Evolutionary conservation across 2,888 invertebrate species (phyloP).

Genomic region (Tuberolachnus salignus): DNA sequence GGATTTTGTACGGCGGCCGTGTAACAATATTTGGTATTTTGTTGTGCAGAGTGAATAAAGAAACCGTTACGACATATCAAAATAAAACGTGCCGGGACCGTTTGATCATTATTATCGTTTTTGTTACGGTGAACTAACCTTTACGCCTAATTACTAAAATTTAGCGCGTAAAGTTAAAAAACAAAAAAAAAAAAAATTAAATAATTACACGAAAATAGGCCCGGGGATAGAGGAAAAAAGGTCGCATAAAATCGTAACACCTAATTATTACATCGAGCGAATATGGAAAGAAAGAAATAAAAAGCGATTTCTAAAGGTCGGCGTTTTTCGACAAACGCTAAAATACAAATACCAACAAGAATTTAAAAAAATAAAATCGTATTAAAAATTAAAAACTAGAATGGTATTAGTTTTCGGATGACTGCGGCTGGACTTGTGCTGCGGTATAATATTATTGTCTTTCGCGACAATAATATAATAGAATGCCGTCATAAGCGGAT

Average conservation of each 20-base stretch:
- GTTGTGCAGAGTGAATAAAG: too few species aligned
- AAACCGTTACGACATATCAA: neutral
- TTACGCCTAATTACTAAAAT: conserved; percentile 4
- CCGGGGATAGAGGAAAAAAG: conserved; percentile 1
- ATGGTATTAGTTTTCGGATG: neutral
- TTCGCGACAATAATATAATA: too few species aligned
- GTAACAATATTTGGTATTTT: neutral
- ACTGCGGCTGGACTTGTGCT: too few species aligned
- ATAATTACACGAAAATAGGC: too few species aligned
- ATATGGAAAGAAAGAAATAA: neutral
- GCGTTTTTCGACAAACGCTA: neutral
- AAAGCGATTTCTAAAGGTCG: conserved; percentile 1
- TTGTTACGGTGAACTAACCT: neutral
- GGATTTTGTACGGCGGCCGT: neutral
- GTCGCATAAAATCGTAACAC: conserved; percentile 24
- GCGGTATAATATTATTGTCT: too few species aligned
- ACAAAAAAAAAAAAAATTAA: too few species aligned
- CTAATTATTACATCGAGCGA: neutral
- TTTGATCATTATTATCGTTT: neutral
- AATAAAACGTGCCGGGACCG: neutral
- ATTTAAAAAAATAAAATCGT: neutral
- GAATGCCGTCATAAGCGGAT: too few species aligned
- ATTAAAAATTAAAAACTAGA: neutral
- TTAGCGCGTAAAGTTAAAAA: too few species aligned
- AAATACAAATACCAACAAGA: neutral